phyloP scores from a whole-genome alignment of 1,140 invertebrate species.

The Daktulosphaira vitifoliae region DNA sequence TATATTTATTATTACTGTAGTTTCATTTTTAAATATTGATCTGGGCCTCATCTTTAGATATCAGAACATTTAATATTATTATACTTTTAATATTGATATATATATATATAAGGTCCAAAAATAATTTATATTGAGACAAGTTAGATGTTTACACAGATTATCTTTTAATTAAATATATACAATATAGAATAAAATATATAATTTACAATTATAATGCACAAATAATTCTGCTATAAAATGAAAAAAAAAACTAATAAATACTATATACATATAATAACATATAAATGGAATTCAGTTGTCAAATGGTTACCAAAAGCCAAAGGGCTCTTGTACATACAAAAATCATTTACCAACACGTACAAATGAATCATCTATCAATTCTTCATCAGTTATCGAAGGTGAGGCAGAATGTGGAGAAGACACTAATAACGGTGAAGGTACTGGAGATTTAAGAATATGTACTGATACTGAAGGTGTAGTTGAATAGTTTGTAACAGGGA shows the following conservation, averaged over 20 bases:
- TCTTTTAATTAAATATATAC: no score
- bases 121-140: no score
- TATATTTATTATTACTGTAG: no score
- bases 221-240: not conserved
- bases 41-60: no score
- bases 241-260: not conserved
- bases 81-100: no score
- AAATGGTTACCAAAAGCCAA: slow-evolving; percentile 19
- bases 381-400: slow-evolving; percentile 75
- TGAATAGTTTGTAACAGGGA: slow-evolving; percentile 3
- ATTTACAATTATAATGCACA: no score
- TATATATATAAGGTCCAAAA: no score
- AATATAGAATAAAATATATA: no score
- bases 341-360: slow-evolving; percentile 39
- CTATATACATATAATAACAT: not conserved
- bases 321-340: slow-evolving; percentile 14
- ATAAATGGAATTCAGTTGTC: not conserved
- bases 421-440: slow-evolving; percentile 48
- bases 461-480: slow-evolving; percentile 56
- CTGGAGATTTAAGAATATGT: slow-evolving; percentile 69
- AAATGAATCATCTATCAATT: slow-evolving; percentile 79
- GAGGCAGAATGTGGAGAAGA: slow-evolving; percentile 66
- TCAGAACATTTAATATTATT: no score
- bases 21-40: no score
- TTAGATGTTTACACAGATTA: no score